Conservation (phyloP, 2,797 vertebrate genomes). For the Hybognathus amarus region DNA sequence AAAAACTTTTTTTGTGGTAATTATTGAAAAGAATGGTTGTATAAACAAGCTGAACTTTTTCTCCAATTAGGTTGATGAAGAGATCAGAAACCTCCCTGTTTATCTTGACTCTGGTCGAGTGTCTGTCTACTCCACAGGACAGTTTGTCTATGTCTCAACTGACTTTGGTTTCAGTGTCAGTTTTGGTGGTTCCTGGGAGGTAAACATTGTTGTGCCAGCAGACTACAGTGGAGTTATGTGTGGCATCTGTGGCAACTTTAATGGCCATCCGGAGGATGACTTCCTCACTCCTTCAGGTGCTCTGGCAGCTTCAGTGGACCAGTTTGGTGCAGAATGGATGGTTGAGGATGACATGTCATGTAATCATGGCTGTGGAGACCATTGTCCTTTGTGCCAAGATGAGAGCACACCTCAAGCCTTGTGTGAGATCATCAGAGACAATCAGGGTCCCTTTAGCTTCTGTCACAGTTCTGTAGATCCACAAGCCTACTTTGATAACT, state of each 20-base stretch:
- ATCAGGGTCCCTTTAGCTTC: conserved; percentile 70
- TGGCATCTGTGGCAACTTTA: conserved; percentile 84
- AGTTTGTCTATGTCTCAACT: conserved; percentile 63
- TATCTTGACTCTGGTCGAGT: conserved; percentile 65
- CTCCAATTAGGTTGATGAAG: conserved; percentile 54
- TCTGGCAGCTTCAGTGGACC: neutral
- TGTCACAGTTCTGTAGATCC: conserved; percentile 76
- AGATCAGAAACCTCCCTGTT: conserved; percentile 71
- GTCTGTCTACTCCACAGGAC: conserved; percentile 72
- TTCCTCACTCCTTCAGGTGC: conserved; percentile 67
- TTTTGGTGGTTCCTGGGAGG: conserved; percentile 70
- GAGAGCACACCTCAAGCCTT: neutral
- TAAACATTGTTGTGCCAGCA: conserved; percentile 72
- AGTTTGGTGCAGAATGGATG: conserved; percentile 74
- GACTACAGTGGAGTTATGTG: conserved; percentile 73
- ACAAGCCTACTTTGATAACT: conserved; percentile 69
- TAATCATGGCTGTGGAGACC: conserved; percentile 60
- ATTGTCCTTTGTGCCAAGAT: conserved; percentile 56
- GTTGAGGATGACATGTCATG: conserved; percentile 61
- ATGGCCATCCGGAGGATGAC: conserved; percentile 76
- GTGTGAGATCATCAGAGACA: conserved; percentile 74
- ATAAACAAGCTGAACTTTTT: neutral
- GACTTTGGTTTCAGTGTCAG: conserved; percentile 75
- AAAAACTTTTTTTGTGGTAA: too few species aligned
- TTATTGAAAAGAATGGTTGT: neutral